Evolutionary conservation across 2,113 vertebrate species (phyloP).

Genomic region (Dendropsophus ebraccatus): DNA sequence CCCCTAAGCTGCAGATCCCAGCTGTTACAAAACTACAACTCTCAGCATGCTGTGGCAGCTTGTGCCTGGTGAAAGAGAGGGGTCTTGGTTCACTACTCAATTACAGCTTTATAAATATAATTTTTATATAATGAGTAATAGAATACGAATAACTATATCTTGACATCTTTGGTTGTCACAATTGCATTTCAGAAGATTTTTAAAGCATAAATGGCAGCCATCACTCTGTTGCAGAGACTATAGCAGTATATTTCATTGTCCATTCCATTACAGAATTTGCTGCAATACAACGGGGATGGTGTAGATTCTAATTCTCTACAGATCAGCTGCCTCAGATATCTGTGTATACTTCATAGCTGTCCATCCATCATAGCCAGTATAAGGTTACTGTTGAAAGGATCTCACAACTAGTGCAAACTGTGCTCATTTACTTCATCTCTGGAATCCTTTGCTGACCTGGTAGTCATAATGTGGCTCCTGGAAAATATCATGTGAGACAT

Average conservation of each 20-base stretch:
- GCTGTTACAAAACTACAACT: not conserved
- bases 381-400: not conserved
- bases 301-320: not conserved
- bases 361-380: not conserved
- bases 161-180: not conserved
- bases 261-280: not conserved
- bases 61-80: not conserved
- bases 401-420: not conserved
- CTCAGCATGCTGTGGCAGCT: not conserved
- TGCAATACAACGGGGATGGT: not conserved
- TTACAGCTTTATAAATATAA: not conserved
- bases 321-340: not conserved
- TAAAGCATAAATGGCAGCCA: not conserved
- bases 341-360: not conserved
- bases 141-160: not conserved
- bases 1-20: not conserved
- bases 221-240: not conserved
- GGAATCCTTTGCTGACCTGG: not conserved
- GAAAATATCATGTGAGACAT: not conserved
- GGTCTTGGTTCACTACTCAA: not conserved
- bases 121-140: not conserved
- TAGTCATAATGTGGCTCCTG: conserved; percentile 4
- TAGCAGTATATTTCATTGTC: not conserved
- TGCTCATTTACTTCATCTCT: not conserved
- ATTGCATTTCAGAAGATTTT: not conserved